Evolutionary conservation across 1,140 invertebrate species (phyloP).

Genomic region (Brachionus plicatilis): DNA sequence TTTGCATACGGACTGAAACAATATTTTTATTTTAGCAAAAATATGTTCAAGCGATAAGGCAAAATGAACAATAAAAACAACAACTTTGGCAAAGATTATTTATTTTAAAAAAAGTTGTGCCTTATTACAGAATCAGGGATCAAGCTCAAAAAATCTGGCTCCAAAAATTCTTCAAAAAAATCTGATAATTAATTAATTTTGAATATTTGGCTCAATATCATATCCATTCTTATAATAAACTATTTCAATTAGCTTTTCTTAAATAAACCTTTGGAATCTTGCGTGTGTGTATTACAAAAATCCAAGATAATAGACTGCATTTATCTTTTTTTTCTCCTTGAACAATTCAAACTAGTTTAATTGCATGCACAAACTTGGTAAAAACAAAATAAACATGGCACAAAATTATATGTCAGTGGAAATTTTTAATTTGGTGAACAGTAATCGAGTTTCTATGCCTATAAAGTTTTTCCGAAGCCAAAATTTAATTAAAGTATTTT

Average conservation of each 20-base stretch:
- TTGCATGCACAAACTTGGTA: no score
- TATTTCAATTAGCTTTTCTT: background rate
- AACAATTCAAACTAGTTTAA: no score
- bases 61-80: background rate
- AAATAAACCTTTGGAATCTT: background rate
- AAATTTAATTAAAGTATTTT: no score
- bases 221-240: background rate
- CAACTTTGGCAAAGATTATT: background rate
- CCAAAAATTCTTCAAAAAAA: background rate
- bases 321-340: no score
- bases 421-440: no score
- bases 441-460: no score
- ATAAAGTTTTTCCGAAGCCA: no score
- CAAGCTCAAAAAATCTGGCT: background rate
- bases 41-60: background rate
- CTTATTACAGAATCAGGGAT: slow-evolving; percentile 16
- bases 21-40: background rate
- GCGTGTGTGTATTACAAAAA: background rate
- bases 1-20: background rate
- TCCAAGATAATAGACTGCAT: background rate
- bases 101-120: background rate
- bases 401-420: no score
- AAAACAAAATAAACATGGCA: no score
- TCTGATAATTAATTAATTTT: background rate
- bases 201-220: background rate